These are phyloP conservation scores for Cheilosia variabilis DNA, from an alignment of 2,888 invertebrate species.

Conservation along the genomic window DNA sequence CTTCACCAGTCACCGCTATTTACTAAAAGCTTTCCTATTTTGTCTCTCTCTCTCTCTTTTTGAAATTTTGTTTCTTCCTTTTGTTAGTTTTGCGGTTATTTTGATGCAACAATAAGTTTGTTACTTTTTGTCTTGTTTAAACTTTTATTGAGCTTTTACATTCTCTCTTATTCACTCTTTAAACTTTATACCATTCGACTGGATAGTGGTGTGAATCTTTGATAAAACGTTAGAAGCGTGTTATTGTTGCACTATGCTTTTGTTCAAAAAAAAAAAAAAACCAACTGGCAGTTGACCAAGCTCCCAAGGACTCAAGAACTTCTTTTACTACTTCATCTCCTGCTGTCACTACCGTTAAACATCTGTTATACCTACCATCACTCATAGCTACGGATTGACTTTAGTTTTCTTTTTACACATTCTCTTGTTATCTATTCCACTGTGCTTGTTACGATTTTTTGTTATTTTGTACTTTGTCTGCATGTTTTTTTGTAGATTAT, in stretches of 20 bases:
- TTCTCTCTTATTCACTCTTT: conserved; percentile 5
- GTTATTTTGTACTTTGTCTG: no score
- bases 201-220: conserved; percentile 40
- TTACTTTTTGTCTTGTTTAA: conserved; percentile 1
- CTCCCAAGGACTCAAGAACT: conserved; percentile 8
- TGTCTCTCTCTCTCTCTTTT: conserved; percentile 8
- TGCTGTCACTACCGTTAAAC: conserved; percentile 1
- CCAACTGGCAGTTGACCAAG: background rate
- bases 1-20: conserved; percentile 19
- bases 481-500: no score
- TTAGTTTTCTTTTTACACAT: background rate
- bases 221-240: conserved; percentile 12
- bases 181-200: conserved; percentile 42
- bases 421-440: background rate
- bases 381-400: conserved; percentile 7
- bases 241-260: conserved; percentile 30
- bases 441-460: no score
- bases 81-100: conserved; percentile 9
- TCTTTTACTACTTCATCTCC: conserved; percentile 23
- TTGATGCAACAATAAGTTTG: conserved; percentile 1
- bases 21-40: conserved; percentile 22
- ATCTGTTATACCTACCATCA: conserved; percentile 1
- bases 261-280: conserved; percentile 13
- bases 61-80: background rate
- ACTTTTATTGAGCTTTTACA: conserved; percentile 39